Base-by-base conservation (phyloP, 2,888 invertebrate genomes). In the Phrixothrix hirtus region DNA sequence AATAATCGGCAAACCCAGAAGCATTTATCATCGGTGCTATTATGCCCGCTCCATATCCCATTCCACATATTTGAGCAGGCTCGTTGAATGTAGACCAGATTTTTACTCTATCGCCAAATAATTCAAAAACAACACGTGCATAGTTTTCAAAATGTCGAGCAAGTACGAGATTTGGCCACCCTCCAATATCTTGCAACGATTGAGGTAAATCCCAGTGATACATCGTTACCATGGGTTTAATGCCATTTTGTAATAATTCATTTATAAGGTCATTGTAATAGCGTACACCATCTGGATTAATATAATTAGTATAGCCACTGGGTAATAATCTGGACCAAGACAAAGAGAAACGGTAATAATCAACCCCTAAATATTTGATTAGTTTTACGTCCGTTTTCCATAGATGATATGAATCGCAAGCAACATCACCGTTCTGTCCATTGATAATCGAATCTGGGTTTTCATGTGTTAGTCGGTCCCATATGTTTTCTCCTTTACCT, bases 41-140 rank as follows among this genome's bases (percentile, higher is more conserved):
- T 52, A 10, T 43, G 80, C 13, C 77, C 76, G 32, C 76, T 65
- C 2, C 66, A 60, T 83, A 84, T 1, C 80, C 81, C 57, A 76
- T 75, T 51, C 78, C 69, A 62, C 81, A 81, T 31, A 80, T 78
- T 61, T 80, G 77, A 76, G 78, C 80, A 1, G 89, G 89, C 67
- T 90, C 90, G 68, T 90, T 90, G 59, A 90, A 82, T 0, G 90
- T 90, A 7, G 87, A 82, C 89, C 90, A 90, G 52, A 12, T 36
- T 17, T 41, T 41, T 5, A 88, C 84, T 67, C 82, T 81, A 59
- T 81, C 79, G 0, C 82, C 86, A 59, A 81, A 85, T 65, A 83
- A 75, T 42, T 80, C 78, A 56, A 82, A 81, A 9, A 79, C 68
- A 29, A 83, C 76, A 61, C 72, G 73, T 0, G 83, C 81, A 47